A percentile compares a stretch with the other conserved stretches of the same genome.
These are phyloP conservation scores for Coilia nasus DNA, from an alignment of 2,797 vertebrate species.

Conservation along the genomic window DNA sequence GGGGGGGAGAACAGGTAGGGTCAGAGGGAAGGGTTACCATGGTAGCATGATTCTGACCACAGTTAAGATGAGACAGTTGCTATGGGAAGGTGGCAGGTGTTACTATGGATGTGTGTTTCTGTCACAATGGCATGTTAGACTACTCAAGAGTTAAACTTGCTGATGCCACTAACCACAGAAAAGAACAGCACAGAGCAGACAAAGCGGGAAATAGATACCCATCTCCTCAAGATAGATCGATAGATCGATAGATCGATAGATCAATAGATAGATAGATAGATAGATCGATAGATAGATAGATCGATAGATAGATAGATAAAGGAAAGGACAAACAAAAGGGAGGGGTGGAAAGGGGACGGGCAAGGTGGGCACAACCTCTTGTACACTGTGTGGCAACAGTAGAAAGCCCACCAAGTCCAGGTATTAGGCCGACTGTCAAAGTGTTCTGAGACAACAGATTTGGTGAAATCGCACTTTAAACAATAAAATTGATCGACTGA, in stretches of 20 bases:
- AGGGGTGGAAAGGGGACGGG: background rate
- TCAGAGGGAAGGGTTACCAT: slow-evolving; percentile 4
- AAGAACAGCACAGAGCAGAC: background rate
- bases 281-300: too few species aligned
- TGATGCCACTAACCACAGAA: background rate
- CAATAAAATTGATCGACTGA: too few species aligned
- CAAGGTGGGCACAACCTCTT: background rate
- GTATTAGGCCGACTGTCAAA: too few species aligned
- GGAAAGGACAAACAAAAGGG: background rate
- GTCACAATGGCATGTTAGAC: slow-evolving; percentile 22
- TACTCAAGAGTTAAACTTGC: background rate
- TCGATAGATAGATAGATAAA: background rate
- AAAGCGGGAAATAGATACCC: background rate
- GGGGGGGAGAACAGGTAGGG: background rate
- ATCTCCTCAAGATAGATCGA: background rate
- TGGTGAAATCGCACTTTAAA: too few species aligned
- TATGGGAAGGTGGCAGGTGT: background rate
- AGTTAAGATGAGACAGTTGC: slow-evolving; percentile 22
- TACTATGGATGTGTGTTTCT: slow-evolving; percentile 28
- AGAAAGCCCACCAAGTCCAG: background rate
- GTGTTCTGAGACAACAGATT: too few species aligned
- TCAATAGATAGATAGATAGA: background rate
- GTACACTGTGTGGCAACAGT: background rate
- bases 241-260: too few species aligned
- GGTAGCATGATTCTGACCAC: slow-evolving; percentile 32